phyloP scores from a whole-genome alignment of 2,113 vertebrate genomes.

The Pristiophorus japonicus region DNA sequence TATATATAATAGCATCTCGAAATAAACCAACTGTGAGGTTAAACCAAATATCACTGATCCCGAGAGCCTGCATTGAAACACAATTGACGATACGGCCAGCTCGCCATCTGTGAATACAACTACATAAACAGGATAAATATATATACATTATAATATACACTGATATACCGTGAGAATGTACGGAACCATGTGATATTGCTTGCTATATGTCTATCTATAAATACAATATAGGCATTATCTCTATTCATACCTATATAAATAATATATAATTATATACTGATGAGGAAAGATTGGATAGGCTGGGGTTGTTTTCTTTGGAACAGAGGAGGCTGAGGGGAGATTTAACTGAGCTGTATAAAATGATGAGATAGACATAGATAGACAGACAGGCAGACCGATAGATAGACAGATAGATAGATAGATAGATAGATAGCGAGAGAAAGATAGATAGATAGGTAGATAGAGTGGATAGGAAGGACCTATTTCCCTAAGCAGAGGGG shows the following conservation, averaged over 20 bases:
- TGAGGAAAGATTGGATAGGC: too few species aligned
- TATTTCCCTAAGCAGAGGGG: too few species aligned
- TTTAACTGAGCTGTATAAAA: too few species aligned
- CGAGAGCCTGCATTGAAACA: neutral
- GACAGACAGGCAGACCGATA: too few species aligned
- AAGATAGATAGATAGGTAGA: too few species aligned
- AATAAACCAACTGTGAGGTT: neutral
- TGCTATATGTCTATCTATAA: neutral
- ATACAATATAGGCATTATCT: neutral
- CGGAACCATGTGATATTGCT: neutral
- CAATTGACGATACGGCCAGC: neutral
- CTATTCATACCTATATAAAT: neutral
- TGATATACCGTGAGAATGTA: neutral
- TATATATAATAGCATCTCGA: neutral
- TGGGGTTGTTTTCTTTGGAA: too few species aligned
- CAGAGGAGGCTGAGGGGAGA: too few species aligned
- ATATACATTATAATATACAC: neutral
- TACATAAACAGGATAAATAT: neutral
- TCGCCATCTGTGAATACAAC: neutral
- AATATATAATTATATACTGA: too few species aligned
- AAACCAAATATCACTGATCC: neutral
- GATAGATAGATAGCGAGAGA: too few species aligned
- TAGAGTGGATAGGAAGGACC: too few species aligned
- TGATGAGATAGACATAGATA: too few species aligned
- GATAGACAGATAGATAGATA: too few species aligned